Conservation (phyloP, 2,888 invertebrate species). For the Zygogramma bicolorata region DNA sequence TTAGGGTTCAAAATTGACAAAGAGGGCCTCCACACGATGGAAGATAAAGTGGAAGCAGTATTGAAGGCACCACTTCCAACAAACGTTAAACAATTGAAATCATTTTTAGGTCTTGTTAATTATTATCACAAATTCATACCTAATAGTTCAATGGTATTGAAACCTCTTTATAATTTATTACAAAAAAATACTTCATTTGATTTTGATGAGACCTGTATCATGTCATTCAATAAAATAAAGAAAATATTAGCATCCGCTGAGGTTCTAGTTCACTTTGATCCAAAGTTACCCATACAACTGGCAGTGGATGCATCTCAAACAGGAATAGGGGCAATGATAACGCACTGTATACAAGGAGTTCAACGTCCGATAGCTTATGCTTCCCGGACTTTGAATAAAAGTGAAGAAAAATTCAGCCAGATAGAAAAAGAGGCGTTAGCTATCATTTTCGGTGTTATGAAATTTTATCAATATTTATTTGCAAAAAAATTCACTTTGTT, state of each 20-base stretch:
- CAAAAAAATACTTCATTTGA: not conserved
- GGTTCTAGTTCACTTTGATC: not conserved
- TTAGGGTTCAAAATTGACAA: not conserved
- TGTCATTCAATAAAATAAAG: not conserved
- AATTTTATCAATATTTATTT: not conserved
- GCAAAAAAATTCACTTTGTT: not conserved
- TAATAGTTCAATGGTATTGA: not conserved
- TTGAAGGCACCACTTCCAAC: not conserved
- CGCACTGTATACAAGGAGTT: not conserved
- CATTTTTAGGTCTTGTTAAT: not conserved
- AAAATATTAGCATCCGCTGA: not conserved
- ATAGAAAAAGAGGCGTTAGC: not conserved
- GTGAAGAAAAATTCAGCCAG: not conserved
- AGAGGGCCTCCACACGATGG: not conserved
- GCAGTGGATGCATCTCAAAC: not conserved
- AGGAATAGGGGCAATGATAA: not conserved
- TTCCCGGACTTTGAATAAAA: not conserved
- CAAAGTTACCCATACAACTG: not conserved
- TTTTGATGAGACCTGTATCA: not conserved
- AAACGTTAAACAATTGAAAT: not conserved
- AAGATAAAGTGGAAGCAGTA: not conserved
- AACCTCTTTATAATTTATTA: not conserved
- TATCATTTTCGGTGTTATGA: not conserved
- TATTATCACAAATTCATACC: not conserved
- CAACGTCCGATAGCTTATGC: not conserved